These are phyloP conservation scores for Semaprochilodus insignis DNA, from an alignment of 2,797 vertebrate genomes.

Conservation along the genomic window DNA sequence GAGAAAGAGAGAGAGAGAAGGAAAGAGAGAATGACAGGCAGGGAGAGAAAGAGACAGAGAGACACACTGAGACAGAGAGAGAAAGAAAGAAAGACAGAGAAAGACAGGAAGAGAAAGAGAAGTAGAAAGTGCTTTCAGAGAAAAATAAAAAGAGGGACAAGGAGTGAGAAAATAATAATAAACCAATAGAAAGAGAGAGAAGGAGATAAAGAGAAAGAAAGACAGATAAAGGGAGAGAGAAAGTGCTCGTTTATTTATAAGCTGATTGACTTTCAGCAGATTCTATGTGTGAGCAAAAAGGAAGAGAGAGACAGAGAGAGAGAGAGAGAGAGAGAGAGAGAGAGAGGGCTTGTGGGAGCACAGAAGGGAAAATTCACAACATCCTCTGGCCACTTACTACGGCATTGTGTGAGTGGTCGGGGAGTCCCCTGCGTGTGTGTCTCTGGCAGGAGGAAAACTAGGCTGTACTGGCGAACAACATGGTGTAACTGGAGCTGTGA, in stretches of 20 bases:
- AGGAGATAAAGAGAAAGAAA: background rate
- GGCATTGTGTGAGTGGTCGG: conserved; percentile 18
- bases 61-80: too few species aligned
- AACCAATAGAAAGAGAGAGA: background rate
- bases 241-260: conserved; percentile 15
- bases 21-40: background rate
- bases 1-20: background rate
- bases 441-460: conserved; percentile 50
- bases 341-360: conserved; percentile 15
- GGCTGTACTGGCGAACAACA: conserved; percentile 40
- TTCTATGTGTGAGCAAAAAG: background rate
- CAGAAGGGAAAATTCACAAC: conserved; percentile 31
- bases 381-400: conserved; percentile 29
- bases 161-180: background rate
- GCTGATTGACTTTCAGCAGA: conserved; percentile 27
- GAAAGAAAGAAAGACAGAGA: background rate
- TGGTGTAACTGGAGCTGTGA: conserved; percentile 61
- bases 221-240: background rate
- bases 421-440: conserved; percentile 44
- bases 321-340: background rate
- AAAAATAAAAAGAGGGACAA: background rate
- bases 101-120: background rate
- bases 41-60: background rate
- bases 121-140: too few species aligned
- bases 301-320: conserved; percentile 12